Base-by-base conservation (phyloP, 2,888 invertebrate species). In the Tipula unca region DNA sequence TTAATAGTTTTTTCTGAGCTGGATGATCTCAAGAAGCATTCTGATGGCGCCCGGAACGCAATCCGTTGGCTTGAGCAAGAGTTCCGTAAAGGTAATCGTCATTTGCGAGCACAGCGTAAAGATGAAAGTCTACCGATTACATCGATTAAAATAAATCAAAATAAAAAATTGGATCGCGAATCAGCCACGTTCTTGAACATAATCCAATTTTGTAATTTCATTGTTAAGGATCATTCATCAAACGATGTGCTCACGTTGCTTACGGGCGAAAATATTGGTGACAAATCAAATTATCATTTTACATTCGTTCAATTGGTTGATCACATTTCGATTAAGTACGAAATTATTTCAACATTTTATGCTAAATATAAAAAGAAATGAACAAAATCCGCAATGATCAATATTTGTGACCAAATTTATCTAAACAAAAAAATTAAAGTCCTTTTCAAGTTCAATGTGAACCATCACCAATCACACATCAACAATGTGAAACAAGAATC, bases 31-130 rank as follows among this genome's bases (percentile, higher is more conserved):
- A 98, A 98, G 91, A 95, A 96, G 86, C 95, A 95, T 87, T 95
- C 95, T 88, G 94, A 94, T 87, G 94, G 95, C 87, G 98, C 97
- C 0, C 93, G 98, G 85, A 97, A 98, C 89, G 97, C 97, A 3
- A 98, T 98, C 86, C 95, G 98, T 87, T 98, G 98, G 98, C 92
- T 98, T 87, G 98, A 98, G 91, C 92, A 93, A 48, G 97, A 98
- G 89, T 94, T 98, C 87, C 94, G 95, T 87, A 94, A 94, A 87
- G 98, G 98, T 13, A 97, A 97, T 88, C 93, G 97, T 87, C 97
- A 95, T 90, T 92, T 98, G 88, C 93, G 97, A 87, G 95, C 97
- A 0, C 98, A 98, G 91, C 94, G 97, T 29, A 94, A 95, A 20
- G 95, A 96, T 86, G 98, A 98, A 90, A 93, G 94, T 32, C 92